Conservation (phyloP, 1,140 invertebrate genomes). For the Sycophila sp. region DNA sequence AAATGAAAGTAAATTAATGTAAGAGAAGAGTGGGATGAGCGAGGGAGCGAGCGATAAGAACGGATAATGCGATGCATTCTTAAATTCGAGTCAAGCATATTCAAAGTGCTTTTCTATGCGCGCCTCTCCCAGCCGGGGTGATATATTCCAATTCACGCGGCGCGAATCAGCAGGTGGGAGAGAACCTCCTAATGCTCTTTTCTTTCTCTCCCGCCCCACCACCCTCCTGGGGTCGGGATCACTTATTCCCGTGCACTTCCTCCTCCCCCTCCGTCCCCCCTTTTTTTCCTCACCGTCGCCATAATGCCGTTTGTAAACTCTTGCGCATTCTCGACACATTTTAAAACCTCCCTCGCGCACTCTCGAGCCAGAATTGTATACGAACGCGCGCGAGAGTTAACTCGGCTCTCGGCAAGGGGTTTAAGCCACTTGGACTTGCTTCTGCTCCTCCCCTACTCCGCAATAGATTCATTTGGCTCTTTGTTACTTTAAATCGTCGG, state of each 20-base stretch:
- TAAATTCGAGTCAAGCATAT: slow-evolving; percentile 23
- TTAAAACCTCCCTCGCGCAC: too few relatives aligned
- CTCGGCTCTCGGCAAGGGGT: too few relatives aligned
- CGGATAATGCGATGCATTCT: slow-evolving; percentile 18
- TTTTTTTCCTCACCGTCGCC: background rate
- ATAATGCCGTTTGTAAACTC: background rate
- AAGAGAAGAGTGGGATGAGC: background rate
- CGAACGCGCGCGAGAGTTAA: too few relatives aligned
- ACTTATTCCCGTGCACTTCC: background rate
- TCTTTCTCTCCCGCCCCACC: background rate
- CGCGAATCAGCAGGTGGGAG: slow-evolving; percentile 11
- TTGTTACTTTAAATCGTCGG: too few relatives aligned
- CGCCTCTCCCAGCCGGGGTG: background rate
- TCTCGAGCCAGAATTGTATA: too few relatives aligned
- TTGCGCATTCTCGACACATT: background rate
- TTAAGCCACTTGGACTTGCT: background rate
- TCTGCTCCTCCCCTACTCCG: background rate
- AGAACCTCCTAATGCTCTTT: slow-evolving; percentile 13
- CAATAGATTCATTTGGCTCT: too few relatives aligned
- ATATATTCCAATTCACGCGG: background rate
- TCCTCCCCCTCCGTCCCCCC: background rate
- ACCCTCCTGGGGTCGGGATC: too few relatives aligned
- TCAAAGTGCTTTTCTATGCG: slow-evolving; percentile 14
- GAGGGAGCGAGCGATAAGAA: slow-evolving; percentile 4
- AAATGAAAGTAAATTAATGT: slow-evolving; percentile 5